These are phyloP conservation scores for Conomelus anceps DNA, from an alignment of 2,888 invertebrate species.

Conservation along the genomic window DNA sequence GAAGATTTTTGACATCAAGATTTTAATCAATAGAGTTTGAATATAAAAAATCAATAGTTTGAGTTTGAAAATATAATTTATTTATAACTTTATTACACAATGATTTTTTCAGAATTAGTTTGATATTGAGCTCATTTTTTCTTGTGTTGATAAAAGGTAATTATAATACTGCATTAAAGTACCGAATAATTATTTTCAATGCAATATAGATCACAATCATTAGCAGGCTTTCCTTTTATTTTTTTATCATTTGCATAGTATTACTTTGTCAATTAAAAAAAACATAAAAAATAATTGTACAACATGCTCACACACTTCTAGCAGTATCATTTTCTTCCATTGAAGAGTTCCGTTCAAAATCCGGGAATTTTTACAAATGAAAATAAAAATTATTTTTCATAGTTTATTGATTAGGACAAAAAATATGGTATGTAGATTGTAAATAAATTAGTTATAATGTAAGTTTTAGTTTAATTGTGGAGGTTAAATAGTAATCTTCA, in stretches of 20 bases:
- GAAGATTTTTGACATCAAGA: no score
- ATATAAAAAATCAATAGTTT: no score
- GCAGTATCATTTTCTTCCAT: neutral
- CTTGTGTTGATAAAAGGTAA: no score
- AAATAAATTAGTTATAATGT: neutral
- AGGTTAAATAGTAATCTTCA: neutral
- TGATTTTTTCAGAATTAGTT: no score
- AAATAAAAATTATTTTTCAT: neutral
- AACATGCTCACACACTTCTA: neutral
- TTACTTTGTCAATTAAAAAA: neutral
- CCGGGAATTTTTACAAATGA: neutral
- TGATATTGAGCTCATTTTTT: no score
- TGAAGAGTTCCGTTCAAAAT: neutral
- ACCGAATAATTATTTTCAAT: neutral
- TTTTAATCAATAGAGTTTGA: no score
- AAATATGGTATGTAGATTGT: neutral
- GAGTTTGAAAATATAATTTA: no score
- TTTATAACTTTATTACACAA: no score
- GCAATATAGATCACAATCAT: no score
- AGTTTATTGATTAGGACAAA: neutral
- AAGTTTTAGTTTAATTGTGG: neutral
- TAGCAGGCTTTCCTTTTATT: no score
- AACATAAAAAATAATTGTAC: no score
- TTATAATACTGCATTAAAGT: neutral
- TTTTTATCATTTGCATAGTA: neutral